Evolutionary conservation across 2,797 vertebrate species (phyloP).

Genomic region (Calcarius lapponicus): DNA sequence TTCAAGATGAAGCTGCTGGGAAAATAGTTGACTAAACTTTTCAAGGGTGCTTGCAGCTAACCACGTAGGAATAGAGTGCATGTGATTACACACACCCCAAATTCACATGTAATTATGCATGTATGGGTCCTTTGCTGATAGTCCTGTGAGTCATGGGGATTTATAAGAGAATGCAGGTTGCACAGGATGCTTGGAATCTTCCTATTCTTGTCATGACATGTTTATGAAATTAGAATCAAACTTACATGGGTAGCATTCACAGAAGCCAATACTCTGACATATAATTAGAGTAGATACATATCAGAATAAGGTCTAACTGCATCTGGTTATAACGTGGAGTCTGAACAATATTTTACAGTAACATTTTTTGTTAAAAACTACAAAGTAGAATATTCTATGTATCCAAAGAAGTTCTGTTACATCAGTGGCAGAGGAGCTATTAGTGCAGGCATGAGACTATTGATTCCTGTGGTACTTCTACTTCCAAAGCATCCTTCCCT

Average conservation of each 20-base stretch:
- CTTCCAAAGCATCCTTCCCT: not conserved
- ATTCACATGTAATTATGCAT: not conserved
- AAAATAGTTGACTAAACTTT: not conserved
- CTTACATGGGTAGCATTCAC: not conserved
- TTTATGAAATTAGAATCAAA: not conserved
- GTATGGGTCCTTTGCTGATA: not conserved
- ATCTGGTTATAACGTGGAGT: not conserved
- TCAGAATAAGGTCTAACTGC: not conserved
- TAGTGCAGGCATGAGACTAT: not conserved
- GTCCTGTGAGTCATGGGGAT: not conserved
- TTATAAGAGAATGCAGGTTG: not conserved
- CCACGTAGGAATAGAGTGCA: accelerated
- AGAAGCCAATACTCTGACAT: not conserved
- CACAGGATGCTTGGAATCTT: not conserved
- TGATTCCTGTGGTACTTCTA: not conserved
- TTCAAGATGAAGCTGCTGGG: not conserved
- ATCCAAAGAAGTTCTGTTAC: not conserved
- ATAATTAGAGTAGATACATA: not conserved
- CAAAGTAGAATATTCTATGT: not conserved
- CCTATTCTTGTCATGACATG: not conserved
- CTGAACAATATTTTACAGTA: not conserved
- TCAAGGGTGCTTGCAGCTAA: not conserved
- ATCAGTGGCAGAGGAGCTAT: not conserved
- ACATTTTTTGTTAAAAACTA: not conserved
- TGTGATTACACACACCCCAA: not conserved